Conservation (phyloP, 1,140 invertebrate species). For the Drosophila busckii region DNA sequence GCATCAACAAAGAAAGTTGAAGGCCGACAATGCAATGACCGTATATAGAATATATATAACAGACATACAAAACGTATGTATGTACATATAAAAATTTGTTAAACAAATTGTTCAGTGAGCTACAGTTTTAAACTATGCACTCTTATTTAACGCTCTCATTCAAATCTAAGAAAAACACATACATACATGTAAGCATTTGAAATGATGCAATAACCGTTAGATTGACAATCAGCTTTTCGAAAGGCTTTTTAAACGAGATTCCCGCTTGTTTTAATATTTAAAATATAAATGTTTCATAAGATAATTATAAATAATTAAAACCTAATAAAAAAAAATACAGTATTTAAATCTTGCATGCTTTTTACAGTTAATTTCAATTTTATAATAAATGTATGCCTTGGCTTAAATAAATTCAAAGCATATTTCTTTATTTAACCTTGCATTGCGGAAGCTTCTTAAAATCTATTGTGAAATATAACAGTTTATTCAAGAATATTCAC, state of each 20-base stretch:
- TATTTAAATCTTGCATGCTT: too few relatives aligned
- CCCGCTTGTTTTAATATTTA: too few relatives aligned
- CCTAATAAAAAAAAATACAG: too few relatives aligned
- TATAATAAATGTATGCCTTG: too few relatives aligned
- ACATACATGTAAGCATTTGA: background rate
- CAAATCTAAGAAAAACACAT: constrained; percentile 10
- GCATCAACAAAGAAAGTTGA: constrained; percentile 71
- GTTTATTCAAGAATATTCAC: constrained; percentile 1
- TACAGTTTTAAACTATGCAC: constrained; percentile 28
- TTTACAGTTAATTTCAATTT: too few relatives aligned
- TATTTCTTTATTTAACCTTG: too few relatives aligned
- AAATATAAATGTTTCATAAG: too few relatives aligned
- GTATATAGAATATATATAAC: constrained; percentile 59
- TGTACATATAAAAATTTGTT: constrained; percentile 21
- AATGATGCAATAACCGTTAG: constrained; percentile 37
- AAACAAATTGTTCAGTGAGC: constrained; percentile 34
- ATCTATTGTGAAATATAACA: background rate
- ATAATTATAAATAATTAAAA: too few relatives aligned
- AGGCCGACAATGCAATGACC: constrained; percentile 66
- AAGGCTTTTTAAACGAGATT: background rate
- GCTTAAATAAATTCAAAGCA: background rate
- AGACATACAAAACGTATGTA: constrained; percentile 22
- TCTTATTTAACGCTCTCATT: constrained; percentile 1
- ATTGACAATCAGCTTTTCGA: constrained; percentile 11
- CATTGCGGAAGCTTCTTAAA: background rate